A percentile compares a stretch with the other conserved stretches of the same genome.
These are phyloP conservation scores for Sebastes vulpes DNA, from an alignment of 2,797 vertebrate genomes.

Conservation along the genomic window DNA sequence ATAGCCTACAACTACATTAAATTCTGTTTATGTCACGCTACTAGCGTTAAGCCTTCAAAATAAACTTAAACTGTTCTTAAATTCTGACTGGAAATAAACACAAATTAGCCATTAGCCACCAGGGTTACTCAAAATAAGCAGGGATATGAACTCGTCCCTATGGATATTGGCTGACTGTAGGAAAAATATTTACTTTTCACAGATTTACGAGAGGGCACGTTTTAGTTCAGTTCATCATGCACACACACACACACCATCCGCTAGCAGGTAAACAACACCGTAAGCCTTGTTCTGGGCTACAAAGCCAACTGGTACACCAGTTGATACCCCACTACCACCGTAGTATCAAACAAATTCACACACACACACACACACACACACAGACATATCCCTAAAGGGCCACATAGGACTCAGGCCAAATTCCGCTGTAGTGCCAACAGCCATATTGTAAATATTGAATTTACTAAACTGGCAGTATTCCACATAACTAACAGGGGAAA, in stretches of 20 bases:
- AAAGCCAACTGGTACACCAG: conserved; percentile 9
- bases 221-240: conserved; percentile 8
- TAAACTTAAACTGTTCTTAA: not conserved
- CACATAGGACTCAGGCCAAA: conserved; percentile 12
- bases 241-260: not conserved
- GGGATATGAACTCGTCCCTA: not conserved
- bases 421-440: conserved; percentile 27
- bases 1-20: too few species aligned
- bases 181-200: conserved; percentile 1
- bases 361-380: not conserved
- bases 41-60: not conserved
- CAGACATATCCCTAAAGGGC: not conserved
- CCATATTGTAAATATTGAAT: conserved; percentile 45
- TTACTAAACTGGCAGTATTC: conserved; percentile 35
- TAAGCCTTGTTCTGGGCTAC: conserved; percentile 23
- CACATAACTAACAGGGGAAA: not conserved
- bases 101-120: not conserved
- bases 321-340: not conserved
- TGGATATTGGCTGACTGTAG: not conserved
- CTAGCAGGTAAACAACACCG: conserved; percentile 19
- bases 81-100: not conserved
- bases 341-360: not conserved
- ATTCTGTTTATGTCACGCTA: too few species aligned
- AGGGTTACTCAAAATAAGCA: not conserved
- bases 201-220: not conserved